Percentiles rank a stretch among this genome's conserved stretches.
Evolutionary conservation across 2,797 vertebrate genomes (phyloP).

Genomic region (Diglossa cyanea): DNA sequence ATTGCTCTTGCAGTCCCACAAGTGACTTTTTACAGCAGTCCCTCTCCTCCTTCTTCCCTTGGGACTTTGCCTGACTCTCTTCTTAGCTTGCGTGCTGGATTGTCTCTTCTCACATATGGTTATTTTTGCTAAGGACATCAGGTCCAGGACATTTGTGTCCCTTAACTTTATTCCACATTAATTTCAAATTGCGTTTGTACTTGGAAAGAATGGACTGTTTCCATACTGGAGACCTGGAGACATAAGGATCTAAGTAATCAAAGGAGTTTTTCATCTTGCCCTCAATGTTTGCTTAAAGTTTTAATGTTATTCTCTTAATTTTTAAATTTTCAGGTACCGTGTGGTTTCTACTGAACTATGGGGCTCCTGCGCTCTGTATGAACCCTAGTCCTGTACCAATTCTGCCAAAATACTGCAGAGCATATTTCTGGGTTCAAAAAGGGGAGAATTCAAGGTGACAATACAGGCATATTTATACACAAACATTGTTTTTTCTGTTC

Average conservation of each 20-base stretch:
- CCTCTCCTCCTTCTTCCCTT: neutral
- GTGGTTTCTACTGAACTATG: neutral
- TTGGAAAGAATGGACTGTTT: neutral
- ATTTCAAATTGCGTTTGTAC: neutral
- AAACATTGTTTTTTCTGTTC: neutral
- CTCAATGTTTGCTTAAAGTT: neutral
- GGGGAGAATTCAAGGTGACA: neutral
- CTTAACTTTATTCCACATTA: neutral
- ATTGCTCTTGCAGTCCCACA: neutral
- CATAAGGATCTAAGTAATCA: neutral
- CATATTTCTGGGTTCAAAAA: neutral
- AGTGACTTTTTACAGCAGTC: neutral
- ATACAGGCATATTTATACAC: neutral
- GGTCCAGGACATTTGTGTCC: neutral
- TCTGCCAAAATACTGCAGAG: neutral
- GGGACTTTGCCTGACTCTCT: neutral
- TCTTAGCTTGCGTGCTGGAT: neutral
- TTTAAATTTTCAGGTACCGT: neutral
- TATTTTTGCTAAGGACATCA: neutral
- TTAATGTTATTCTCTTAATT: neutral
- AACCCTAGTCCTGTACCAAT: neutral
- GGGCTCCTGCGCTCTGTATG: neutral
- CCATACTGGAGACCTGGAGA: neutral
- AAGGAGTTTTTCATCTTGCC: rapidly evolving
- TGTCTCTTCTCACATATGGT: neutral